Evolutionary conservation across 1,140 invertebrate species (phyloP), one percentile per base, ranked within the genome.

Genomic region (Habropoda laboriosa): DNA sequence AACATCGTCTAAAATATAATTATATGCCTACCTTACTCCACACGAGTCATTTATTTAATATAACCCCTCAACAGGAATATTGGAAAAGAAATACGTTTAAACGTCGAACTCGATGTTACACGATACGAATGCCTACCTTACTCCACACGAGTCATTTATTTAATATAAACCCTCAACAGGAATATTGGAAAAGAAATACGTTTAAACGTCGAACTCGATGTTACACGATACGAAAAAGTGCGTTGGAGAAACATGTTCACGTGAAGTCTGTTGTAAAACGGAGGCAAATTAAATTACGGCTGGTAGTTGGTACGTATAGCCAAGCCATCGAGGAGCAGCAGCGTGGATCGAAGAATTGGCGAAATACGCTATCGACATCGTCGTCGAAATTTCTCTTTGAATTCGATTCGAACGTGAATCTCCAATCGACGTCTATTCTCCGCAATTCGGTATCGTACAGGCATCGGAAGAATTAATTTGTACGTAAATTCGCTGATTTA

Each of bases 221-320:
- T 61, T 38, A 16, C 7, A 38, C 8, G 40, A 64, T 45, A 66
- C 27, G 13, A 27, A 64, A n/a, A 64, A 64, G 35, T 42, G 38
- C 38, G 32, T n/a, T 18, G 13, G 10, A 35, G 30, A 40, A n/a
- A 61, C 60, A 16, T n/a, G 60, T 63, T 12, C 60, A 16, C 55
- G 21, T 0, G 30, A n/a, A 21, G 18, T 40, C 8, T 66, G 63
- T 47, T 66, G 12, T 21, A 30, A 21, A 47, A 66, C 63, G 27
- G 24, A 66, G 63, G 30, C 40, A 27, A 45, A 66, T 40, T 45
- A 45, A 66, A 66, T 66, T 66, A 45, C 42, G 40, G 38, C 27
- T 40, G n/a, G 24, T 30, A 24, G 63, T 66, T 47, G 63, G 40
- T 66, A 66, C 63, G 21, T 66, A 45, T 66, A 47, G 40, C 63